Conservation (phyloP, 2,888 invertebrate species). For the Lepidonotus clava region DNA sequence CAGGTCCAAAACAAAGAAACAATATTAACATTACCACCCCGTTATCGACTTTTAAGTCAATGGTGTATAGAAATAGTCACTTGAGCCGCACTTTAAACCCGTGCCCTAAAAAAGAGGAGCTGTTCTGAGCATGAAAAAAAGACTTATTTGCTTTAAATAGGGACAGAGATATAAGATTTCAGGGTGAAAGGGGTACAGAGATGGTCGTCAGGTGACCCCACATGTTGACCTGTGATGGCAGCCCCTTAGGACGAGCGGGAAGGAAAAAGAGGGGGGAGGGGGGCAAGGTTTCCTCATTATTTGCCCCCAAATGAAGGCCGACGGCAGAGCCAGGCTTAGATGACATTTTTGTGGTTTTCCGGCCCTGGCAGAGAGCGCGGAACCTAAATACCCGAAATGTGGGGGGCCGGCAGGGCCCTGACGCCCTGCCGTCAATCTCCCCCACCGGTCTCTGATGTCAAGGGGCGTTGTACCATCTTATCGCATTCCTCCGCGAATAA, state of each 20-base stretch:
- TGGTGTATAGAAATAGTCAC: too few species aligned
- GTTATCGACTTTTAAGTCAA: too few species aligned
- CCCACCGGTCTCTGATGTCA: background rate
- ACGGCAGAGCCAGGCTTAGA: background rate
- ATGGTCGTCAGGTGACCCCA: background rate
- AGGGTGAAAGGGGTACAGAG: too few species aligned
- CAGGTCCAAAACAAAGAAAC: too few species aligned
- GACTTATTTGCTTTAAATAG: too few species aligned
- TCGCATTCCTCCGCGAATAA: background rate
- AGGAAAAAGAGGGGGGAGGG: too few species aligned
- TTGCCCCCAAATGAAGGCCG: background rate
- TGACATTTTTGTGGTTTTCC: conserved; percentile 31
- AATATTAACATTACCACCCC: too few species aligned
- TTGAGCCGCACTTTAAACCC: too few species aligned
- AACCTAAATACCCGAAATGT: background rate
- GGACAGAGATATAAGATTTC: too few species aligned
- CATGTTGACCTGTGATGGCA: background rate
- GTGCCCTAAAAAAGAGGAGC: too few species aligned
- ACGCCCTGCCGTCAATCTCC: background rate
- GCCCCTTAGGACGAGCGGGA: background rate
- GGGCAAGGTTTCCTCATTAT: conserved; percentile 20
- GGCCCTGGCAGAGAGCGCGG: too few species aligned
- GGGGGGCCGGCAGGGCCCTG: background rate
- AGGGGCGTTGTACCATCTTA: background rate
- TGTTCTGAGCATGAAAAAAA: too few species aligned